Conservation (phyloP, 2,113 vertebrate genomes). For the Narcine bancroftii region DNA sequence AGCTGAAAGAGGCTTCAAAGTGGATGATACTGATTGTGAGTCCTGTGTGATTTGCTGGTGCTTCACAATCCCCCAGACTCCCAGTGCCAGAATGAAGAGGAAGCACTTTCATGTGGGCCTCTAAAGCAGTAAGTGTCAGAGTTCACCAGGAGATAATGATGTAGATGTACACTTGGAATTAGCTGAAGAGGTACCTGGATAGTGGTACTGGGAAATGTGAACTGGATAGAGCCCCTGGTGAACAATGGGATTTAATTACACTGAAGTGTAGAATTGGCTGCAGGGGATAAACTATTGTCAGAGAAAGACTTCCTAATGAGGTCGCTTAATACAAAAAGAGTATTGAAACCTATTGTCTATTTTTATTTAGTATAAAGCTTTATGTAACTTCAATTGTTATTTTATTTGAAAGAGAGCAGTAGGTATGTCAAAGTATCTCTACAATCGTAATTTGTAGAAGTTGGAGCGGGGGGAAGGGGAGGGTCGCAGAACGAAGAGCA, state of each 20-base stretch:
- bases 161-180: constrained; percentile 69
- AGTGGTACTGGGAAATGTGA: constrained; percentile 68
- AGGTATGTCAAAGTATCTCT: not conserved
- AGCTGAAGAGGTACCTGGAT: constrained; percentile 73
- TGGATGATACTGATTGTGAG: constrained; percentile 77
- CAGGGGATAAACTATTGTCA: constrained; percentile 82
- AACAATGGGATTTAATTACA: constrained; percentile 89
- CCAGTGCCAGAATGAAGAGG: constrained; percentile 69
- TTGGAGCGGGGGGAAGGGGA: not conserved
- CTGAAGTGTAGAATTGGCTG: constrained; percentile 81
- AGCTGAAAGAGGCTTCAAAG: constrained; percentile 85
- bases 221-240: constrained; percentile 71
- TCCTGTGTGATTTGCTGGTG: constrained; percentile 78
- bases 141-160: constrained; percentile 74
- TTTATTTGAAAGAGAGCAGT: constrained; percentile 30
- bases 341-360: constrained; percentile 20
- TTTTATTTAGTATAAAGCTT: constrained; percentile 36
- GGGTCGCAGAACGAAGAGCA: not conserved
- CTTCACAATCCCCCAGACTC: constrained; percentile 68
- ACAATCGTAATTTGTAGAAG: constrained; percentile 1
- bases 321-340: constrained; percentile 46
- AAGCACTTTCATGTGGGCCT: constrained; percentile 73
- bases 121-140: constrained; percentile 73
- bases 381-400: constrained; percentile 26
- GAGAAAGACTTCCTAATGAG: constrained; percentile 80